phyloP scores from a whole-genome alignment of 53 echinoderm and acorn worm genomes.

The Antedon mediterranea region DNA sequence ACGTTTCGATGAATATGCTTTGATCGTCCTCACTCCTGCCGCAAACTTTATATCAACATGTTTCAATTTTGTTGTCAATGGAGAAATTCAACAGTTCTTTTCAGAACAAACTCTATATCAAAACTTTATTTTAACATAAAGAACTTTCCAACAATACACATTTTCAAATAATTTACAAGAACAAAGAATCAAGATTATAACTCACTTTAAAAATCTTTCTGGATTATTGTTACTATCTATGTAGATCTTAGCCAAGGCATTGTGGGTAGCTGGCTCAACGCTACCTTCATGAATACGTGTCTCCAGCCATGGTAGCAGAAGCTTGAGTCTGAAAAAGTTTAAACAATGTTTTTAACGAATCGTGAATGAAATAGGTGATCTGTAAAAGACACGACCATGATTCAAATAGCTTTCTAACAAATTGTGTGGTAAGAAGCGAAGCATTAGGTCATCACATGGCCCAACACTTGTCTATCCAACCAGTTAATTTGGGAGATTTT shows the following conservation, averaged over 20 bases:
- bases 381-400: too few relatives aligned
- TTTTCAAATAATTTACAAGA: neutral
- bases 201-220: conserved; percentile 86
- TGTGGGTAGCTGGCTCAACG: conserved; percentile 94
- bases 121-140: too few relatives aligned
- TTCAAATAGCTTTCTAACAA: too few relatives aligned
- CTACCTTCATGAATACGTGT: conserved; percentile 94
- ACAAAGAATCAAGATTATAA: neutral
- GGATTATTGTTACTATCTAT: conserved; percentile 99
- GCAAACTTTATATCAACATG: too few relatives aligned
- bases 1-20: too few relatives aligned
- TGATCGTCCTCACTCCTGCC: too few relatives aligned
- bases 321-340: conserved; percentile 51
- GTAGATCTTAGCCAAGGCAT: conserved; percentile 99
- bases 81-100: too few relatives aligned
- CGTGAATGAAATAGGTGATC: too few relatives aligned
- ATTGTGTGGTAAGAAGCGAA: conserved; percentile 41
- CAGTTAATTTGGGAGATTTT: conserved; percentile 37
- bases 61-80: too few relatives aligned
- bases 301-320: conserved; percentile 96
- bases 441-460: conserved; percentile 48
- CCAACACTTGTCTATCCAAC: conserved; percentile 72
- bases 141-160: neutral
- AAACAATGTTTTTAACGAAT: neutral
- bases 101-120: too few relatives aligned